These are phyloP conservation scores for Hypotaenidia okinawae DNA, from an alignment of 2,797 vertebrate species.

Conservation along the genomic window DNA sequence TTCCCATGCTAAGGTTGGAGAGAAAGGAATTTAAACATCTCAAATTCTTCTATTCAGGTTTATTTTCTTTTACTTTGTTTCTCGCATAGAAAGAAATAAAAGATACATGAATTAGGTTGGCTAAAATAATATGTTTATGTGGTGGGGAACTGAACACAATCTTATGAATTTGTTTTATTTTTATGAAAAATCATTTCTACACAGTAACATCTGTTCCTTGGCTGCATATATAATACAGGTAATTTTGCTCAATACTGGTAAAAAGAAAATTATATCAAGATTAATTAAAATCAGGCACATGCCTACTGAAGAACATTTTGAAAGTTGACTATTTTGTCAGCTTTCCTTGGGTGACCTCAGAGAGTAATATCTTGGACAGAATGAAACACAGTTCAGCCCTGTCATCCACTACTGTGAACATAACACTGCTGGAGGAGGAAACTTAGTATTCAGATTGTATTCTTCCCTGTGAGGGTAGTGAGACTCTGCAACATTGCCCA, in stretches of 20 bases:
- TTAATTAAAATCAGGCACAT: not conserved
- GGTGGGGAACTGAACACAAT: not conserved
- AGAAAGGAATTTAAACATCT: not conserved
- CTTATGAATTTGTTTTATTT: not conserved
- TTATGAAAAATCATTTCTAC: not conserved
- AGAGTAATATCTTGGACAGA: not conserved
- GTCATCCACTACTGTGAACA: not conserved
- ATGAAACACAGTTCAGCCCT: rapidly evolving
- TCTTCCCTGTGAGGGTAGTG: no score
- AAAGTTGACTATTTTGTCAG: not conserved
- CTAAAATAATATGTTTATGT: not conserved
- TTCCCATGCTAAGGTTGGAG: not conserved
- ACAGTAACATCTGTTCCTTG: not conserved
- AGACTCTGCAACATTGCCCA: no score
- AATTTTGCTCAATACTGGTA: not conserved
- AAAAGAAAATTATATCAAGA: not conserved
- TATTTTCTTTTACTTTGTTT: not conserved
- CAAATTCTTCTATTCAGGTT: not conserved
- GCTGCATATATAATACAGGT: not conserved
- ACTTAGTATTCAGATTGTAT: not conserved
- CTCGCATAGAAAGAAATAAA: not conserved
- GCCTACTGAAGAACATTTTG: not conserved
- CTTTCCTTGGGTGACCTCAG: not conserved
- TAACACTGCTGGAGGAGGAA: not conserved
- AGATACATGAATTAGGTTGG: not conserved